Base-by-base conservation (phyloP, 2,113 vertebrate species). In the Hippolais icterina region DNA sequence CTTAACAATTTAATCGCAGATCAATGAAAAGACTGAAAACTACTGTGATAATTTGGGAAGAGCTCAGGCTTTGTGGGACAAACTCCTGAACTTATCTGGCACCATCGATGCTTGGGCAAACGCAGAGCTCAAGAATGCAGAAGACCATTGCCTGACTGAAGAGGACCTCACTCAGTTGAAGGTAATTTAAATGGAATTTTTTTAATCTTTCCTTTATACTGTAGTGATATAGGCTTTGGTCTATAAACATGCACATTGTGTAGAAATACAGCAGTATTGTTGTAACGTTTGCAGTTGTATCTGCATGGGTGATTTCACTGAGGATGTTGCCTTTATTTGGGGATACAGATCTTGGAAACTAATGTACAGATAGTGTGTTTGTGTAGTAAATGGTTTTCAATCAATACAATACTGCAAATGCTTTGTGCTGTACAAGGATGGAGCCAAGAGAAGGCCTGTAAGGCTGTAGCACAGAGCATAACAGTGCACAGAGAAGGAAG, bases 11-110 rank as follows among this genome's bases (percentile, higher is more conserved):
- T 71, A 41, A 13, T 84, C 95, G 25, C 64, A 99, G 99, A 97
- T 99, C 95, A 99, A 98, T n/a, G 99, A 99, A 94, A 99, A 99
- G 97, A 98, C 98, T 0, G 99, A 99, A 82, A 94, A 97, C 41
- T 98, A 98, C 71, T 96, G 98, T 95, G 99, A 99, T 87, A 99
- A 99, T 97, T 96, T 99, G 42, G 97, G 93, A 87, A 98, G 98
- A 94, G 99, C 98, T 53, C 97, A 98, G 97, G 98, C 98, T 96
- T 96, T 99, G 93, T 99, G 99, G 99, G 99, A 99, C 82, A 99
- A 99, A 93, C 98, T 99, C 95, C 97, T 98, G 59, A 95, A 97
- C 83, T 92, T 99, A 42, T 99, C 98, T 21, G 97, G 75, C 57
- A 98, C 97, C 15, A 94, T 99, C 6, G 98, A 99, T 0, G 83